Evolutionary conservation across 2,797 vertebrate genomes (phyloP).

Genomic region (Lepidocolaptes lacrymiger): DNA sequence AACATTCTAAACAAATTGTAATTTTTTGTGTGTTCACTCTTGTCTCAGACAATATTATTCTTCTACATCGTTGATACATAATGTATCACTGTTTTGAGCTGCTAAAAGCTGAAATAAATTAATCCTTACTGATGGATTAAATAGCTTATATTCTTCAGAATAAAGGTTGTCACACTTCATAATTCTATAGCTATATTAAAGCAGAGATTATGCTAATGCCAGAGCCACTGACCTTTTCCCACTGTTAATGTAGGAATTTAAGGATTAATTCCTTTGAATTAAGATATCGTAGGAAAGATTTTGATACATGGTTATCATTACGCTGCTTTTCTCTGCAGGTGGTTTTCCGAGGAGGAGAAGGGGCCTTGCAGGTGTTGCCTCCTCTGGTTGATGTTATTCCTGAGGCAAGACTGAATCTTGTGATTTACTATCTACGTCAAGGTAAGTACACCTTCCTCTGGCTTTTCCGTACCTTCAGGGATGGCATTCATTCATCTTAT

Average conservation of each 20-base stretch:
- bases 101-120: background rate
- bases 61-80: background rate
- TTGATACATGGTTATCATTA: background rate
- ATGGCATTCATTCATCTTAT: background rate
- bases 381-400: constrained; percentile 96
- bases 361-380: constrained; percentile 90
- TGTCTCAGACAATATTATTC: background rate
- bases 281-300: background rate
- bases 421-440: constrained; percentile 97
- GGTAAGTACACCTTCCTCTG: constrained; percentile 76
- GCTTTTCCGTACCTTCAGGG: background rate
- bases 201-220: background rate
- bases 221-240: background rate
- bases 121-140: background rate
- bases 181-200: background rate
- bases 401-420: constrained; percentile 94
- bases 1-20: background rate
- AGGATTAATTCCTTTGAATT: background rate
- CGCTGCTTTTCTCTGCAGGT: constrained; percentile 78
- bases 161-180: background rate
- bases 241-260: background rate
- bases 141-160: background rate
- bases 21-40: background rate
- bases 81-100: background rate
- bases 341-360: constrained; percentile 96